Conservation (phyloP, 2,888 invertebrate species). For the Axea sp. region DNA sequence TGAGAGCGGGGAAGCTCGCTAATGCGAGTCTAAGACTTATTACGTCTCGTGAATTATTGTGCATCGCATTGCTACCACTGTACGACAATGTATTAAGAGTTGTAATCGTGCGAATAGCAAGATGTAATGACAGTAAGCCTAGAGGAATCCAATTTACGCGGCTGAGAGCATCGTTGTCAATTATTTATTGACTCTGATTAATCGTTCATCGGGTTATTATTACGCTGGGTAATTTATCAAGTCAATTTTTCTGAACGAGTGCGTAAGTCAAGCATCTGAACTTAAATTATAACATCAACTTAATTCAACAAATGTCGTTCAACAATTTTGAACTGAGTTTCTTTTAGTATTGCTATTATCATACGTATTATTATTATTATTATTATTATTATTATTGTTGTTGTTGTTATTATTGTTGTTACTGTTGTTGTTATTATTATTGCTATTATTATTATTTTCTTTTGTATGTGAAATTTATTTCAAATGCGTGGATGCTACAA, state of each 20-base stretch:
- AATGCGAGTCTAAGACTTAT: conserved; percentile 68
- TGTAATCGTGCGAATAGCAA: conserved; percentile 49
- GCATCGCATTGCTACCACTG: conserved; percentile 58
- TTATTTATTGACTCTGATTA: conserved; percentile 54
- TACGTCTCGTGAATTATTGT: conserved; percentile 65
- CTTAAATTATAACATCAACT: conserved; percentile 19
- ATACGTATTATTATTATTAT: no score
- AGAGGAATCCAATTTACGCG: conserved; percentile 24
- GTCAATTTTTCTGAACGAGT: not conserved
- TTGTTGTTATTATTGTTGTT: no score
- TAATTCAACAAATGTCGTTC: no score
- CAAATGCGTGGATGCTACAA: not conserved
- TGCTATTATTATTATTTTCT: no score
- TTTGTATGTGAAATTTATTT: not conserved
- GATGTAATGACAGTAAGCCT: conserved; percentile 36
- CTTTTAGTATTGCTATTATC: no score
- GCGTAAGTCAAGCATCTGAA: not conserved
- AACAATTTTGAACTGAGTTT: no score
- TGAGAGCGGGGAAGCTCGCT: conserved; percentile 62
- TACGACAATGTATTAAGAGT: conserved; percentile 49
- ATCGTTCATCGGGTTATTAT: conserved; percentile 21
- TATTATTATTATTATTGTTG: no score
- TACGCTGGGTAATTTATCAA: conserved; percentile 8
- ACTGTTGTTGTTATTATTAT: not conserved
- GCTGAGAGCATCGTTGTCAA: conserved; percentile 24